Base-by-base conservation (phyloP, 2,797 vertebrate species). In the Spea hammondii region DNA sequence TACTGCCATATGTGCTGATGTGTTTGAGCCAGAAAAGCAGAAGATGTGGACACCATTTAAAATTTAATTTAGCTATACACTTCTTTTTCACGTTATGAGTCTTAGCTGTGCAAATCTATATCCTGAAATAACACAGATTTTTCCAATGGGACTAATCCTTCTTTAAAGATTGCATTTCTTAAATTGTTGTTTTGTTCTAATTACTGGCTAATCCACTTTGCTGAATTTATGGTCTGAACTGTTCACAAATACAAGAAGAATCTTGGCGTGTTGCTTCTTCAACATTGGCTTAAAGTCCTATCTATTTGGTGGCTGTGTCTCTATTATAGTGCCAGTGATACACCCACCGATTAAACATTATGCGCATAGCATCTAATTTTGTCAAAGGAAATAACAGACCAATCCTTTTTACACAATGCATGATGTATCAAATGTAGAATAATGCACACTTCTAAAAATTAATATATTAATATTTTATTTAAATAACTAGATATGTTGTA, bases 1-100 rank as follows among this genome's bases (percentile, higher is more conserved):
- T 91, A 90, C 87, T 87, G 83, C 91, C 92, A 92, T 93, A 93
- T 93, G 92, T 90, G 89, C 88, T 86, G 79, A 90, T 90, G 88
- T 89, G 87, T 88, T 91, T 90, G 67, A 91, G 90, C 89, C 91
- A 92, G 90, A 83, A 91, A 93, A 88, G 88, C 87, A 86, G 85
- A 86, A 87, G 88, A 88, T 91, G 85, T 89, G 88, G 87, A 90
- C 90, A 87, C 76, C 89, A 91, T 92, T 92, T 92, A 89, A 87
- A 91, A 91, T 92, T 90, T 87, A 91, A 90, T 92, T 91, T 88
- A 6, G 32, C 1, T 62, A 1, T 62, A 14, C 12, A 17, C 59
- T 88, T 70, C 89, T 86, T 91, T 88, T 73, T 72, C 86, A 85
- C 64, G 88, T 89, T 91, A 87, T 91, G 88, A 91, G 89, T 91